phyloP scores from a whole-genome alignment of 2,113 vertebrate genomes.

The Puffinus mauretanicus region DNA sequence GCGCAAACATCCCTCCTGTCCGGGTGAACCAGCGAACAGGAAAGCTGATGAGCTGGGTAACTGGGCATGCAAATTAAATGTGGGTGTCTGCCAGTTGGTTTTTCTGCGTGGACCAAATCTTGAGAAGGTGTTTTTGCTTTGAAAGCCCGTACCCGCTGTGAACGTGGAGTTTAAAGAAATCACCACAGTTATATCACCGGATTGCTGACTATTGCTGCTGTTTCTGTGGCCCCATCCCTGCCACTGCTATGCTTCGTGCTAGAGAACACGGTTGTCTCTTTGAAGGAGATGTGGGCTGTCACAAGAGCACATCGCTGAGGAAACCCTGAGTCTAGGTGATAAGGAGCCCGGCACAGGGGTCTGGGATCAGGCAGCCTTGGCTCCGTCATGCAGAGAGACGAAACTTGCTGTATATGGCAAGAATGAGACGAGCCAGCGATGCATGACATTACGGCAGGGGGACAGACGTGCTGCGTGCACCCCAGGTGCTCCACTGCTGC shows the following conservation, averaged over 20 bases:
- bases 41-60: background rate
- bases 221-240: background rate
- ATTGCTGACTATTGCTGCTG: background rate
- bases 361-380: background rate
- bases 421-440: rapidly evolving
- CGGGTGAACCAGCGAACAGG: background rate
- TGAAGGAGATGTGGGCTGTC: background rate
- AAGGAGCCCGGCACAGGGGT: background rate
- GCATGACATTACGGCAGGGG: rapidly evolving
- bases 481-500: background rate
- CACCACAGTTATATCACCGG: background rate
- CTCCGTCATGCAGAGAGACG: rapidly evolving
- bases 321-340: background rate
- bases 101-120: background rate
- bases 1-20: background rate
- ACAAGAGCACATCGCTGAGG: rapidly evolving
- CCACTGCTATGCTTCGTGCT: background rate
- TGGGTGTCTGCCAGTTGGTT: background rate
- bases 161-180: background rate
- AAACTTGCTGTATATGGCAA: background rate
- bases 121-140: background rate
- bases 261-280: rapidly evolving
- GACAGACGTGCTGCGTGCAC: background rate
- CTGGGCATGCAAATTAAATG: background rate
- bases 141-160: background rate